Base-by-base conservation (phyloP, 2,888 invertebrate species). In the Steinernema carpocapsae region DNA sequence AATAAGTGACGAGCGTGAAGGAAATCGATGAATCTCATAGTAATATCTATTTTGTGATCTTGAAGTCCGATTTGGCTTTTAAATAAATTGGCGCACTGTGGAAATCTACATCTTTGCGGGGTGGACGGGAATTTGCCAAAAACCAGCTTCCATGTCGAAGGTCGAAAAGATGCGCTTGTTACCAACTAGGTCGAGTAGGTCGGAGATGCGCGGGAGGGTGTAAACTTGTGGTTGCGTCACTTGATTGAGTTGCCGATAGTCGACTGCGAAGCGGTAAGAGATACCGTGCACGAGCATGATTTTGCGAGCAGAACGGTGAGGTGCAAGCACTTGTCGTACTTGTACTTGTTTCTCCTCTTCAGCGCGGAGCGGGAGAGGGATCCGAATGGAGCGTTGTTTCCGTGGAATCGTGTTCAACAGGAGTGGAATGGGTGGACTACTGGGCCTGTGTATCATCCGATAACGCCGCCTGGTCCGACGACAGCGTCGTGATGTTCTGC, bases 251-350 rank as follows among this genome's bases (percentile, higher is more conserved):
- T 4, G 14, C 19, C 51, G 12, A n/a, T 51, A 51, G 51, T 51
- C 51, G 6, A 51, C 19, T 10, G 51, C 51, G 19, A 51, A 51
- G 4, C 51, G 12, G 19, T 43, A 43, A 10, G 19, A 51, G 6
- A 17, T 51, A 6, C 19, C 19, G 51, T 51, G 0, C 14, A 37
- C 42, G 1, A 73, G 26, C 4, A 2, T 10, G 14, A n/a, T n/a
- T 78, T 74, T 0, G 77, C n/a, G n/a, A n/a, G 77, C 12, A 51
- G 17, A 0, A 37, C 22, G 14, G 74, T 78, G 10, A 77, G 77
- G 17, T 48, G 48, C n/a, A 24, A 46, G 0, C 70, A 73, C n/a
- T 74, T 77, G 7, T 52, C 78, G 74, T 0, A 14, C 6, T 72
- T 77, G 77, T 0, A 77, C 52, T 45, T 78, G 77, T 3, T n/a